Percentiles rank a stretch among this genome's conserved stretches.
Evolutionary conservation across 37 sponge, comb jelly and placozoan species (phyloP).

Genomic region (Axinella damicornis): DNA sequence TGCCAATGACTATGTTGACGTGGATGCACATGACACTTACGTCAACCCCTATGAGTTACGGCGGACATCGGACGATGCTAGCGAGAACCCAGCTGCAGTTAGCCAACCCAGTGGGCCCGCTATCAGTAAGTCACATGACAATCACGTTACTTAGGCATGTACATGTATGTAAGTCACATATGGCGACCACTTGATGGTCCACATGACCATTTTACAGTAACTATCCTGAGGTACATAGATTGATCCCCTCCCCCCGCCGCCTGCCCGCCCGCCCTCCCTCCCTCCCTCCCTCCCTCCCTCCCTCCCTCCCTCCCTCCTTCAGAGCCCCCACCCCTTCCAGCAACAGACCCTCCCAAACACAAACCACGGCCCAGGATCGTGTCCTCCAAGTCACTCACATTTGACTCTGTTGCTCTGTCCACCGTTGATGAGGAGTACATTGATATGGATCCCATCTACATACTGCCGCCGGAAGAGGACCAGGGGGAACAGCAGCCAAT

Average conservation of each 20-base stretch:
- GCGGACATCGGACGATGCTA: too few relatives aligned
- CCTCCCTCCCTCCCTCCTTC: neutral
- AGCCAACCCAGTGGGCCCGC: too few relatives aligned
- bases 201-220: too few relatives aligned
- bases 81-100: neutral
- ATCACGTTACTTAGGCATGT: neutral
- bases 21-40: constrained; percentile 12
- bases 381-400: neutral
- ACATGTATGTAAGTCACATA: neutral
- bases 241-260: too few relatives aligned
- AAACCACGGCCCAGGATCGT: neutral
- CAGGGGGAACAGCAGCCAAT: neutral
- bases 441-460: constrained; percentile 55
- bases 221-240: too few relatives aligned
- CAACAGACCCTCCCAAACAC: constrained; percentile 2
- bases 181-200: too few relatives aligned
- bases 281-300: neutral
- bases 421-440: constrained; percentile 63
- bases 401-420: neutral
- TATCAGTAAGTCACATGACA: neutral
- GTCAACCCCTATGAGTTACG: constrained; percentile 13
- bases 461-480: constrained; percentile 23
- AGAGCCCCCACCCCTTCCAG: neutral
- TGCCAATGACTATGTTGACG: constrained; percentile 18
- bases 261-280: neutral